Base-by-base conservation (phyloP, 2,113 vertebrate species). In the Vidua macroura region DNA sequence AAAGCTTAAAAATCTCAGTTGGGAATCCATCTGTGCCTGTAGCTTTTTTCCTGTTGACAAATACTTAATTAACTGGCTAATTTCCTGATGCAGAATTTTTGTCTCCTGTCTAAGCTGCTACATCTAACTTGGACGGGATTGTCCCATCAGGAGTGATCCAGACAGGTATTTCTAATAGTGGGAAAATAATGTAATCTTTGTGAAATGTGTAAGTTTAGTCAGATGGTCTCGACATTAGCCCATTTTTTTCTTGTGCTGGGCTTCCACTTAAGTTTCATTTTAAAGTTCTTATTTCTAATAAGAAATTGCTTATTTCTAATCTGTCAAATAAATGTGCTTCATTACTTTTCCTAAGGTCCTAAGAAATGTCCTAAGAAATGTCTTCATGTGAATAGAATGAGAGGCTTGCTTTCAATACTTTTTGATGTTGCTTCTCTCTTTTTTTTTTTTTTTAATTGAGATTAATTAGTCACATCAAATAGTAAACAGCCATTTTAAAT, bases 21-120 rank as follows among this genome's bases (percentile, higher is more conserved):
- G 43, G 63, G 62, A 90, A 87, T 49, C 55, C 74, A 80, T 69
- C 77, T 93, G 68, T 83, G 64, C 67, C 18, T 39, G n/a, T 60
- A 78, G 44, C 16, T 25, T 77, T 90, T 92, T 66, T 85, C 30
- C 41, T 91, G 41, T 78, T 92, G 80, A 67, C 81, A 93, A 82
- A 79, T 74, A 81, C 67, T 89, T 86, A 83, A 92, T 79, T 90
- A 95, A 33, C 41, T 92, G 52, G 35, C 48, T 95, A 75, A 86
- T 90, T 88, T 90, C 35, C 79, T 83, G 43, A 70, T 53, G 24
- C 33, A 52, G 41, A 83, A 75, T 83, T 93, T 92, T 43, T 78
- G 67, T 56, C 72, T 93, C 35, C 43, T 78, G 10, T 66, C 44
- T 73, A 84, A 88, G 23, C 7, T 84, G 31, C 46, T 74, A 28